Evolutionary conservation across 2,113 vertebrate genomes (phyloP), one percentile per base, ranked within the genome.

Genomic region (Lepus americanus): DNA sequence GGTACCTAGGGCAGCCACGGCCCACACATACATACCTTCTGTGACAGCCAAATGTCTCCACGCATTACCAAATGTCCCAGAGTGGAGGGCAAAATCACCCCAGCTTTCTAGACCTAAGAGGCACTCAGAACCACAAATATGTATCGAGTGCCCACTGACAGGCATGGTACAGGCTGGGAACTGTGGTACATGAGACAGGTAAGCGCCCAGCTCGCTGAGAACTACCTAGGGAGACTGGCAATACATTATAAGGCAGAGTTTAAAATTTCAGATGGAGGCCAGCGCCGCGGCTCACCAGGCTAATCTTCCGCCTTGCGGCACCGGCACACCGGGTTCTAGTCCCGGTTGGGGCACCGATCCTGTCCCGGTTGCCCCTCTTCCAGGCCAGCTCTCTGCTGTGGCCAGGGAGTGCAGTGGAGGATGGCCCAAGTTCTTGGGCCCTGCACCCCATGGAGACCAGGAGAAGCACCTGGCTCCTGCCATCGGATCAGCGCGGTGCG

Each of bases 131-230:
- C 7, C 51, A 59, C 64, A 83, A 25, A 44, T 6, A 16, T 22
- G 29, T 53, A 33, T 9, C 29, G 9, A 53, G 36, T 13, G 36
- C 14, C 39, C 31, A 27, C 70, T 19, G 69, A 44, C 9, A 61
- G 77, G 76, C 36, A 69, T 0, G 3, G 59, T 14, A 25, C 51
- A 22, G 53, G 12, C 20, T n/a, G 67, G 89, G 36, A 12, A 67
- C 11, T 14, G 36, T 19, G n/a, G 31, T 19, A 9, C 0, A 0
- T 27, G 25, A n/a, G 51, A 3, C 25, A 33, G 14, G 61, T 7
- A 14, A 14, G 55, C 14, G 14, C 16, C 20, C 66, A 69, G 77
- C 36, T 63, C 69, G n/a, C 10, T 72, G 17, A 79, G 8, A 33
- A 51, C 2, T 33, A 9, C 0, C 10, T 12, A 4, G 13, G 14